Evolutionary conservation across 2,888 invertebrate species (phyloP).

Genomic region (Aphidius colemani): DNA sequence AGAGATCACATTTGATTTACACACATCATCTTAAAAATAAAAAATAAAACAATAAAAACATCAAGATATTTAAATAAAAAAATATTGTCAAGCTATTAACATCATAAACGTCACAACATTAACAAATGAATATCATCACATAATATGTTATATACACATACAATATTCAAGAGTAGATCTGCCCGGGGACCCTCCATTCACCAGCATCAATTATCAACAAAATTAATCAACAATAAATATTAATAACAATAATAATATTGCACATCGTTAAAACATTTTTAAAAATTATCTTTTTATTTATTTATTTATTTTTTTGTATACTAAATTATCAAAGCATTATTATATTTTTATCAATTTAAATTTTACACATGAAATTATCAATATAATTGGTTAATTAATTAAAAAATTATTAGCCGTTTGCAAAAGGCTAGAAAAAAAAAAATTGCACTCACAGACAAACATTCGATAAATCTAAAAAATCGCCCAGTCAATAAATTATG

Average conservation of each 20-base stretch:
- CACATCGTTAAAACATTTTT: constrained; percentile 22
- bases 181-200: constrained; percentile 48
- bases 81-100: constrained; percentile 25
- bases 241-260: constrained; percentile 18
- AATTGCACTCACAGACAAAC: constrained; percentile 60
- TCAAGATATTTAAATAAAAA: constrained; percentile 16
- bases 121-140: constrained; percentile 39
- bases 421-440: constrained; percentile 47
- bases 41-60: constrained; percentile 17
- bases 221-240: constrained; percentile 11
- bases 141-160: constrained; percentile 49
- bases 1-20: too few relatives aligned
- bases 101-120: constrained; percentile 30
- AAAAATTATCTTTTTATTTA: constrained; percentile 20
- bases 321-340: constrained; percentile 19
- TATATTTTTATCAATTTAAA: too few relatives aligned
- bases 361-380: constrained; percentile 42
- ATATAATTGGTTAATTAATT: too few relatives aligned
- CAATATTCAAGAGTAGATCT: constrained; percentile 50
- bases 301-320: constrained; percentile 26
- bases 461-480: constrained; percentile 58
- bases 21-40: constrained; percentile 15
- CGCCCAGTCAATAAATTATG: constrained; percentile 33
- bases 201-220: constrained; percentile 46
- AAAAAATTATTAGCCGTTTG: constrained; percentile 27